Conservation (phyloP, 2,113 vertebrate species). For the Hiodon alosoides region DNA sequence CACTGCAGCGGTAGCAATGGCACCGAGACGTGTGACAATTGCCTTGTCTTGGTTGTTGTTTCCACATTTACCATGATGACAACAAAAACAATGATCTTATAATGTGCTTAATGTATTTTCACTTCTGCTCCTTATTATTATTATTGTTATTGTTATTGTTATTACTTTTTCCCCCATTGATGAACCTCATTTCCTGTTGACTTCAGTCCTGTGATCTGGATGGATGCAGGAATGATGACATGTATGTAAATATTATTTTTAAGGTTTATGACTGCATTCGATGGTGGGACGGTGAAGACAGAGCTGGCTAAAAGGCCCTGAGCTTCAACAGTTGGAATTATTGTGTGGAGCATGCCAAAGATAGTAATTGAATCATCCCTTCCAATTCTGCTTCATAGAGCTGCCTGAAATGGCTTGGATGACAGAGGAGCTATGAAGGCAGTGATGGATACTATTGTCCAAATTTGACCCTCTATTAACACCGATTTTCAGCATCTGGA, state of each 20-base stretch:
- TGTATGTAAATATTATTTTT: not conserved
- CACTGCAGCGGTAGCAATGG: not conserved
- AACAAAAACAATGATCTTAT: too few relatives aligned
- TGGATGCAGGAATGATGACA: not conserved
- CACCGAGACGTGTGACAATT: not conserved
- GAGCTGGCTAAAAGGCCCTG: slow-evolving; percentile 23
- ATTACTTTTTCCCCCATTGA: too few relatives aligned
- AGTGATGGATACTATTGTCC: slow-evolving; percentile 89
- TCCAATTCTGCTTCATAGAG: slow-evolving; percentile 73
- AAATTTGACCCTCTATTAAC: slow-evolving; percentile 88
- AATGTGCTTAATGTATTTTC: too few relatives aligned
- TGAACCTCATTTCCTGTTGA: too few relatives aligned
- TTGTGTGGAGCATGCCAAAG: slow-evolving; percentile 62
- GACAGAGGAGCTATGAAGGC: slow-evolving; percentile 78
- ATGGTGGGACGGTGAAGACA: slow-evolving; percentile 1
- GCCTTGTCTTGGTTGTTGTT: too few relatives aligned
- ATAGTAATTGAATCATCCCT: slow-evolving; percentile 76
- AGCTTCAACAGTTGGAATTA: slow-evolving; percentile 30
- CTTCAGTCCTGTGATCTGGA: not conserved
- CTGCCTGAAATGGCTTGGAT: slow-evolving; percentile 71
- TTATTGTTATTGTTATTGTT: too few relatives aligned
- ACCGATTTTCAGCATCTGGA: slow-evolving; percentile 88
- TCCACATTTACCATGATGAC: too few relatives aligned
- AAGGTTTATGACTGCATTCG: slow-evolving; percentile 13
- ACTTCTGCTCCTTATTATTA: too few relatives aligned